Base-by-base conservation (phyloP, 2,888 invertebrate species). In the Lordiphosa fenestrarum region DNA sequence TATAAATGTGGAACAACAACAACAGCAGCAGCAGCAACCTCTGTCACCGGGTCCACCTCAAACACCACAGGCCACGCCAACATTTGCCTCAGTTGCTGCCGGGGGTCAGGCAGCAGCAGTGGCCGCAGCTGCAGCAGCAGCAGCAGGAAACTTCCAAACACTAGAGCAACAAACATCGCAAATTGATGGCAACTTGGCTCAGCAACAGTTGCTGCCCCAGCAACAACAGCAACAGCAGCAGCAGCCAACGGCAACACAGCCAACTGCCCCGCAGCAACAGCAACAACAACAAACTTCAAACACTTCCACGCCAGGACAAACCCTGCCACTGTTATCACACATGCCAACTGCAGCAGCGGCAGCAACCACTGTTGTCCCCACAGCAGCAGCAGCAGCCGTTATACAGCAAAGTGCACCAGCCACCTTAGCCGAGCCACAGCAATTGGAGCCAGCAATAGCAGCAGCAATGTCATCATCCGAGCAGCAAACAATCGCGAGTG, bases 261-360 rank as follows among this genome's bases (percentile, higher is more conserved):
- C 71, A 42, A 61, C 62, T 52, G 47, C 71, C 48, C 65, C 59
- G 6, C 25, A 25, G 25, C 25, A 25, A 19, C 62, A 66, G 55
- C 73, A 48, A 37, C 75, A 48, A 37, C 75, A 71, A 66, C 85
- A 84, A 66, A 74, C 85, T 77, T 72, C 88, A 81, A 75, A 78
- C 76, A 64, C 88, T 85, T 75, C 72, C 86, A 69, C 71, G 25
- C 38, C 55, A 30, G 88, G 88, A 3, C 89, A 89, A 71, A 88
- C 87, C 25, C 63, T 88, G 84, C 89, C 89, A 38, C 66, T 85
- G 62, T 50, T 88, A 42, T 66, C 83, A 59, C 86, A 88, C 69
- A 76, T 89, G 67, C 58, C 87, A 86, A 63, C 86, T 87, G 41
- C 59, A 13, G 39, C 63, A 49, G 41, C 63, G 51, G 35, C 75